Conservation (phyloP, 1,140 invertebrate species). For the Diorhabda carinulata region DNA sequence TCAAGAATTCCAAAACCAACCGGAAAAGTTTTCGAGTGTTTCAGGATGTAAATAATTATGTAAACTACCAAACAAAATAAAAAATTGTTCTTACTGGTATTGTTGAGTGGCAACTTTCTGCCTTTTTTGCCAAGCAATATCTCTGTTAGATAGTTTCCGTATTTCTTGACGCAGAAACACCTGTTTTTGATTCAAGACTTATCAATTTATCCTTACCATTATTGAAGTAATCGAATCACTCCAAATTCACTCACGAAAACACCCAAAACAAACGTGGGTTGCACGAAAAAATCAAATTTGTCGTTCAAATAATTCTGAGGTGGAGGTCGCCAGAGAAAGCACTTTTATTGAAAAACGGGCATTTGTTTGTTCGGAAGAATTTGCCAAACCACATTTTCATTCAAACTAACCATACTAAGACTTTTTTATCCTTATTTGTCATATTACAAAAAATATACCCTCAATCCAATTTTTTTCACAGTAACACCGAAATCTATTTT, state of each 20-base stretch:
- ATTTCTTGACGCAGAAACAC: not conserved
- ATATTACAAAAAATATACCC: too few species aligned
- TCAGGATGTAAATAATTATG: not conserved
- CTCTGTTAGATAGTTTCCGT: slow-evolving; percentile 3
- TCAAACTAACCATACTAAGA: not conserved
- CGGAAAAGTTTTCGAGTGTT: not conserved
- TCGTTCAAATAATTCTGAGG: slow-evolving; percentile 4
- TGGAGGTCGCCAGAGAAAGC: not conserved
- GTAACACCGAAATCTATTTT: too few species aligned
- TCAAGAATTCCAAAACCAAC: not conserved
- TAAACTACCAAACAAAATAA: not conserved
- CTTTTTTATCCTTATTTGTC: too few species aligned
- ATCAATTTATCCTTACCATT: not conserved
- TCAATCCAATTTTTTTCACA: too few species aligned
- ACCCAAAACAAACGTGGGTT: not conserved
- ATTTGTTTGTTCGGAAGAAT: slow-evolving; percentile 6
- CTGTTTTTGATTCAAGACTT: not conserved
- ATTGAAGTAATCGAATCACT: too few species aligned
- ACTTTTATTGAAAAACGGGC: slow-evolving; percentile 6
- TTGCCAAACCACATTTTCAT: not conserved
- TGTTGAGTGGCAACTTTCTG: not conserved
- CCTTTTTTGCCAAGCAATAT: slow-evolving; percentile 4
- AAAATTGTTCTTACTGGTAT: not conserved
- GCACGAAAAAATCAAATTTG: slow-evolving; percentile 11
- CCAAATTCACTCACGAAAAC: not conserved